These are phyloP conservation scores for Hermodice carunculata DNA, from an alignment of 2,888 invertebrate species.

Conservation along the genomic window DNA sequence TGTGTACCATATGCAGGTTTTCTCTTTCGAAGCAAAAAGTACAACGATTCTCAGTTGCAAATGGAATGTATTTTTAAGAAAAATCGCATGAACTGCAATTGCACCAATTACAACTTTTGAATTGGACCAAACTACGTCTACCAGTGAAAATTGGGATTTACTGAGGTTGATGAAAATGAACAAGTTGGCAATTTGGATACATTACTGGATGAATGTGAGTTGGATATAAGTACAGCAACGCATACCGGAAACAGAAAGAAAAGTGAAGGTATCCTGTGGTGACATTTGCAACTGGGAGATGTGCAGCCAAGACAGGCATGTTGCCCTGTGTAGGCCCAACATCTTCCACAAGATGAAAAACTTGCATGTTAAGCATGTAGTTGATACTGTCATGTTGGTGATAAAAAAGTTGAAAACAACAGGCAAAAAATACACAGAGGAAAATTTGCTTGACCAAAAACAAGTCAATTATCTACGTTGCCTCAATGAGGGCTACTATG, in stretches of 20 bases:
- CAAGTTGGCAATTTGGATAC: not conserved
- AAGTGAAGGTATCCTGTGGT: not conserved
- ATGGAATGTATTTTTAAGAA: too few species aligned
- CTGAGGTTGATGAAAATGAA: too few species aligned
- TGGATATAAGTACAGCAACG: not conserved
- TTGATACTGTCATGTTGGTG: not conserved
- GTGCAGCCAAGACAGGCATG: not conserved
- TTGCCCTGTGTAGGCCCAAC: not conserved
- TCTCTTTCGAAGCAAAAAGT: too few species aligned
- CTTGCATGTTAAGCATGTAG: not conserved
- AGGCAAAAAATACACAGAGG: not conserved
- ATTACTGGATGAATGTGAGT: too few species aligned
- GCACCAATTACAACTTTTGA: too few species aligned
- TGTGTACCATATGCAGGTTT: too few species aligned
- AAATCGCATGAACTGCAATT: too few species aligned
- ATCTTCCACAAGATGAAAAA: not conserved
- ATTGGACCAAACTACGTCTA: too few species aligned
- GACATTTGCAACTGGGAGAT: not conserved
- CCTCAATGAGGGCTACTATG: not conserved
- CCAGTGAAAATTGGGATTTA: too few species aligned
- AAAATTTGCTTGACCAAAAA: not conserved
- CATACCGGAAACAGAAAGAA: not conserved
- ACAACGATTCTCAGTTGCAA: too few species aligned
- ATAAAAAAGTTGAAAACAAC: not conserved
- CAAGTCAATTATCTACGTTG: not conserved